These are phyloP conservation scores for Sitophilus oryzae DNA, from an alignment of 1,140 invertebrate species.

Conservation along the genomic window DNA sequence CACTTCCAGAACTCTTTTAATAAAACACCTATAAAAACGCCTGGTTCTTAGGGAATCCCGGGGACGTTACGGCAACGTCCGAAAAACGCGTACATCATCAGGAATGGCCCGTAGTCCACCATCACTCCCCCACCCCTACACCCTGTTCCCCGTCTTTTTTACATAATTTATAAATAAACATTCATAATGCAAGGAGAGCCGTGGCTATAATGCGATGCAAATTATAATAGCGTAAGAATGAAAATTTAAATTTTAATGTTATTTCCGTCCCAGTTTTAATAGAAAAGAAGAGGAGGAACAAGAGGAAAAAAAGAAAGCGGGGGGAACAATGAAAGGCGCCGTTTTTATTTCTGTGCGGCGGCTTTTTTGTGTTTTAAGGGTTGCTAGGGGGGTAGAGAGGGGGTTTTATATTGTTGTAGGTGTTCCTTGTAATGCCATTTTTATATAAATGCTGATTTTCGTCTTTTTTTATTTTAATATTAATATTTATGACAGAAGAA, in stretches of 20 bases:
- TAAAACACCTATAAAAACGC: no score
- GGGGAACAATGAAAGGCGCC: not conserved
- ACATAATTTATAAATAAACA: conserved; percentile 41
- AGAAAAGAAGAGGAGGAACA: not conserved
- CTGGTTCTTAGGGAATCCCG: no score
- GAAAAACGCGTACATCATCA: not conserved
- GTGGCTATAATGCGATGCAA: conserved; percentile 33
- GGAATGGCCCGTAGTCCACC: not conserved
- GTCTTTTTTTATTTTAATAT: no score
- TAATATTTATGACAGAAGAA: no score
- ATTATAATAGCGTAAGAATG: conserved; percentile 32
- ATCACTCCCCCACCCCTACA: not conserved
- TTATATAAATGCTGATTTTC: no score
- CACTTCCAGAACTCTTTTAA: no score
- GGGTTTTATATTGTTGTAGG: no score
- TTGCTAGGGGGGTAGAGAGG: no score
- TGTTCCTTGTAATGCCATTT: no score
- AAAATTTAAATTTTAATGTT: conserved; percentile 32
- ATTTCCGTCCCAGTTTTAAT: conserved; percentile 14
- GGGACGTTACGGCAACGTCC: not conserved
- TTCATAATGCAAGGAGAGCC: conserved; percentile 35
- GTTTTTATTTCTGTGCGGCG: no score
- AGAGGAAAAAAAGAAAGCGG: not conserved
- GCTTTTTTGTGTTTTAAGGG: no score
- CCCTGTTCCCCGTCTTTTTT: no score